Conservation (phyloP, 2,888 invertebrate species). For the Toxonevra muliebris region DNA sequence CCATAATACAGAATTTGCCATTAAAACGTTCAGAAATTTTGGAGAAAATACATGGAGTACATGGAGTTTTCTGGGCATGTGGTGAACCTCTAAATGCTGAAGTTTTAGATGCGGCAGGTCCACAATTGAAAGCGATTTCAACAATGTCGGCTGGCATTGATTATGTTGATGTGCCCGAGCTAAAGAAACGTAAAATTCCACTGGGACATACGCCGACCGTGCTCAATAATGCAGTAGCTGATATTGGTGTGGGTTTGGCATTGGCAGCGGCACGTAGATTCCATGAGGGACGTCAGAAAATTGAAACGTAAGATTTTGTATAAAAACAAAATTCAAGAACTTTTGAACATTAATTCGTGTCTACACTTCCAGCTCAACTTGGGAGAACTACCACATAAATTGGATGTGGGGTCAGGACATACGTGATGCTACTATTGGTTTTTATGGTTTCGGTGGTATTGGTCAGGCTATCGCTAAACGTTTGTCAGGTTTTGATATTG, state of each 20-base stretch:
- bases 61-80: conserved; percentile 60
- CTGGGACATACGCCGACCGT: conserved; percentile 84
- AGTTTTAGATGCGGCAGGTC: conserved; percentile 65
- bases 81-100: conserved; percentile 56
- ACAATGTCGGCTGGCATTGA: conserved; percentile 90
- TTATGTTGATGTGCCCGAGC: conserved; percentile 78
- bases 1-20: conserved; percentile 53
- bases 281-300: conserved; percentile 75
- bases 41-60: conserved; percentile 57
- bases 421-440: conserved; percentile 80
- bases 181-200: conserved; percentile 76
- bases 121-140: conserved; percentile 77
- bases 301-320: conserved; percentile 65
- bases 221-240: conserved; percentile 81
- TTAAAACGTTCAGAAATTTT: conserved; percentile 55
- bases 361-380: conserved; percentile 67
- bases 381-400: conserved; percentile 75
- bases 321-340: not conserved
- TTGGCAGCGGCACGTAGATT: conserved; percentile 80
- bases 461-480: conserved; percentile 79
- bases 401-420: conserved; percentile 86
- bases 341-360: not conserved
- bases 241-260: conserved; percentile 79
- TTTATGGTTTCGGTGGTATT: conserved; percentile 84
- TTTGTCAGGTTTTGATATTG: conserved; percentile 77